Evolutionary conservation across 2,888 invertebrate genomes (phyloP).

Genomic region (Piscicola geometra): DNA sequence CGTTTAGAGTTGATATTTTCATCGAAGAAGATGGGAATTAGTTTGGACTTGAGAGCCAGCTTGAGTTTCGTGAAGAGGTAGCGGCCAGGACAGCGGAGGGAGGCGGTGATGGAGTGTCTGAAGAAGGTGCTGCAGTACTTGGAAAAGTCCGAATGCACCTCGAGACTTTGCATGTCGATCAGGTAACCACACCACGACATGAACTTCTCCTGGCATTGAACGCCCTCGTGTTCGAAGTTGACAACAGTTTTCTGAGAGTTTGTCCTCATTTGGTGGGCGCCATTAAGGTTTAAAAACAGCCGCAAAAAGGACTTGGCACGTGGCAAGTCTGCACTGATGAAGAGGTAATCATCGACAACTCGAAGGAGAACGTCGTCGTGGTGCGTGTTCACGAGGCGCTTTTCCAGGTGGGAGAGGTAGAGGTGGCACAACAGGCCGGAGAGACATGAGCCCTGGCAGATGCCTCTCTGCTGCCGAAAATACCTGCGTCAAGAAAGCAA

Average conservation of each 20-base stretch:
- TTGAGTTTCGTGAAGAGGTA: background rate
- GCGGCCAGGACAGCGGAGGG: background rate
- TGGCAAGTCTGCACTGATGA: background rate
- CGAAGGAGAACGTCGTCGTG: background rate
- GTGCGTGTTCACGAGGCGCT: background rate
- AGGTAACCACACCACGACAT: slow-evolving; percentile 2
- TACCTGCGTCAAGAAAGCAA: background rate
- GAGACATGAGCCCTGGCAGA: background rate
- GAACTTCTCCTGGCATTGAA: background rate
- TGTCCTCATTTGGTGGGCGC: background rate
- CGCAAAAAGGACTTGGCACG: background rate
- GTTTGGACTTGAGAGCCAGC: background rate
- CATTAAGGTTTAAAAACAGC: background rate
- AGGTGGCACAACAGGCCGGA: background rate
- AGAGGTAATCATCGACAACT: slow-evolving; percentile 1
- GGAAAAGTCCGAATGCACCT: background rate
- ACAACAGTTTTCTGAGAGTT: background rate
- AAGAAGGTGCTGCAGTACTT: background rate
- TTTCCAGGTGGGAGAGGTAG: background rate
- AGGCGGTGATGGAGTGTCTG: background rate
- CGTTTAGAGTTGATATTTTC: background rate
- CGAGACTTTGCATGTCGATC: background rate
- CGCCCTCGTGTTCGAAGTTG: background rate
- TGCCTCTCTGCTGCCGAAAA: background rate
- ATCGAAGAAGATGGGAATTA: background rate